These are phyloP conservation scores for Siniperca undulata DNA, from an alignment of 2,797 vertebrate genomes.

Conservation along the genomic window DNA sequence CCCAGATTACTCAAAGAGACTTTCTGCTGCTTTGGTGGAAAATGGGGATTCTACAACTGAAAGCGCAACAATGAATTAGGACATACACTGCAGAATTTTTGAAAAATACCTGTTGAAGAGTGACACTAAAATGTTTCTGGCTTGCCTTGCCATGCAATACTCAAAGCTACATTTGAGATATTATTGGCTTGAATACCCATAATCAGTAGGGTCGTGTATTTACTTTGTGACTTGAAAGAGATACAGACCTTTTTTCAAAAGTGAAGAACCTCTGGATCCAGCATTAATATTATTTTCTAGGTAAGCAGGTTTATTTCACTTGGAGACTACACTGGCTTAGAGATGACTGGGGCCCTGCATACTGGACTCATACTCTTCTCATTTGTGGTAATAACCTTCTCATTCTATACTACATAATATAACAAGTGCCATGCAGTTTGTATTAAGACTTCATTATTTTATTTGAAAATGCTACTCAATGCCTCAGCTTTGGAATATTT, in stretches of 20 bases:
- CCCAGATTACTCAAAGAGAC: conserved; percentile 16
- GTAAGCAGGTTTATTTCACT: conserved; percentile 60
- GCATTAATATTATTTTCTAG: conserved; percentile 14
- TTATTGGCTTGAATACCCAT: neutral
- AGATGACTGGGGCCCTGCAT: conserved; percentile 79
- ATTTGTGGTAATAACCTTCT: conserved; percentile 65
- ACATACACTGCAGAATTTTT: neutral
- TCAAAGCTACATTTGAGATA: neutral
- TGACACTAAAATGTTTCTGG: neutral
- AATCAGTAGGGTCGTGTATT: neutral
- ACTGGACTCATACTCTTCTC: conserved; percentile 69
- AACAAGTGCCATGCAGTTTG: neutral
- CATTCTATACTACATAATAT: neutral
- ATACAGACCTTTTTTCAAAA: neutral
- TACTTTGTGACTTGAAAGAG: neutral
- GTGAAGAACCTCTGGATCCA: conserved; percentile 16
- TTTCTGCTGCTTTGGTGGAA: conserved; percentile 22
- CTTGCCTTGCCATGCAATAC: neutral
- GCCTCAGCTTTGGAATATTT: neutral
- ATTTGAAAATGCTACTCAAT: conserved; percentile 4
- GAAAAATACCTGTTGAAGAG: conserved; percentile 12
- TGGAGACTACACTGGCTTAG: conserved; percentile 58
- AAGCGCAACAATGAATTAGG: conserved; percentile 16
- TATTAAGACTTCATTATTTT: neutral
- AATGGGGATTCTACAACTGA: conserved; percentile 25